Conservation (phyloP, 2,888 invertebrate genomes). For the Byasa hedistus region DNA sequence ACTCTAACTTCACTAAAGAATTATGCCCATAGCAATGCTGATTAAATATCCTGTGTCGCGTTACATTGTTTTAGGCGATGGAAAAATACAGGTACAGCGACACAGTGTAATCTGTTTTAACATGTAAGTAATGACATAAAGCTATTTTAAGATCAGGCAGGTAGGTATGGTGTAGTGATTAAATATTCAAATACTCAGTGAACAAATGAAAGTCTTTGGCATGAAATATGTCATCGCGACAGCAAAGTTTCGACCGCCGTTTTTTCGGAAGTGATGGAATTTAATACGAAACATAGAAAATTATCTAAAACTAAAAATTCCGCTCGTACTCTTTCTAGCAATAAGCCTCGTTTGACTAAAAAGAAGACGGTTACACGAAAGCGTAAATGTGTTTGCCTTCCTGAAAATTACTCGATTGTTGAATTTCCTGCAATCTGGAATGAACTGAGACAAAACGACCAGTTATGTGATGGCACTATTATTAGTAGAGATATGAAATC, state of each 20-base stretch:
- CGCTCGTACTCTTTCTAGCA: conserved; percentile 68
- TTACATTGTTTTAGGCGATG: too few species aligned
- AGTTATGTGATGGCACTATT: conserved; percentile 86
- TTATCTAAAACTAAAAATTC: conserved; percentile 78
- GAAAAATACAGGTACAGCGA: not conserved
- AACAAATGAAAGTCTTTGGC: conserved; percentile 60
- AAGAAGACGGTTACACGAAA: conserved; percentile 67
- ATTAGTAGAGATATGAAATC: conserved; percentile 81
- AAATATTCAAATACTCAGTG: conserved; percentile 35
- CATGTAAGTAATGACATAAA: not conserved
- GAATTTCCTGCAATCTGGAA: conserved; percentile 85
- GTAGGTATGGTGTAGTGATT: conserved; percentile 31
- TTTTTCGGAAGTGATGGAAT: conserved; percentile 79
- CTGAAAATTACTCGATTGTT: conserved; percentile 79
- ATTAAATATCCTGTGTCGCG: not conserved
- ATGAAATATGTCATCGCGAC: conserved; percentile 68
- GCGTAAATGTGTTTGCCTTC: conserved; percentile 82
- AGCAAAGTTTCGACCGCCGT: conserved; percentile 77
- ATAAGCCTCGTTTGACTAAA: conserved; percentile 69
- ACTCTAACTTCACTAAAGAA: not conserved
- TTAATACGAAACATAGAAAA: conserved; percentile 79
- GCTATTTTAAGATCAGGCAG: conserved; percentile 17
- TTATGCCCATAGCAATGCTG: not conserved
- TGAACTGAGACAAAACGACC: conserved; percentile 82
- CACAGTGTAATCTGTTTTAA: not conserved